phyloP scores from a whole-genome alignment of 2,113 vertebrate genomes.

The Chroicocephalus ridibundus region DNA sequence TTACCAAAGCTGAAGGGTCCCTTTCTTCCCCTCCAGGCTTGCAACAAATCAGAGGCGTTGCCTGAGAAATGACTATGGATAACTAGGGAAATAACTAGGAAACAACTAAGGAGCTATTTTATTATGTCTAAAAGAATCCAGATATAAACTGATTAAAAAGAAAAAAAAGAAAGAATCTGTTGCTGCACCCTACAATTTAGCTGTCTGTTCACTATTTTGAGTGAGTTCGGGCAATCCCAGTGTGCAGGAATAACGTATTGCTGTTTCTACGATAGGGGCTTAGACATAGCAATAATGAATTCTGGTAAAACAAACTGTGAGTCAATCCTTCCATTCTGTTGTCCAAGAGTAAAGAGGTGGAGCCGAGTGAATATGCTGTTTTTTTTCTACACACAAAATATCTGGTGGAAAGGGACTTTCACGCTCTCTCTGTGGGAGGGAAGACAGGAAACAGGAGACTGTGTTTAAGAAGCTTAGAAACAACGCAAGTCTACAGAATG shows the following conservation, averaged over 20 bases:
- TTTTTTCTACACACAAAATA: neutral
- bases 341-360: neutral
- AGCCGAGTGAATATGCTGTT: rapidly evolving
- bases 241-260: neutral
- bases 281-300: neutral
- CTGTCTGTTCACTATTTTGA: neutral
- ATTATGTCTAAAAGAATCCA: neutral
- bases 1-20: neutral
- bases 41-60: neutral
- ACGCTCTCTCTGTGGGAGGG: neutral
- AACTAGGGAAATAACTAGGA: neutral
- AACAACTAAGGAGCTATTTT: neutral
- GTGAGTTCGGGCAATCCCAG: neutral
- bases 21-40: neutral
- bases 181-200: neutral
- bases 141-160: neutral
- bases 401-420: neutral
- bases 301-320: neutral
- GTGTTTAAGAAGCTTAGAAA: neutral
- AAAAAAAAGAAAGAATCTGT: neutral
- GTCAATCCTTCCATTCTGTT: neutral
- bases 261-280: neutral
- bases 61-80: neutral
- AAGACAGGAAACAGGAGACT: neutral
- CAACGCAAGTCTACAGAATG: neutral